Percentiles rank a stretch among this genome's conserved stretches.
These are phyloP conservation scores for Acanthaster planci DNA, from an alignment of 35 echinoderm and acorn worm species.

Conservation along the genomic window DNA sequence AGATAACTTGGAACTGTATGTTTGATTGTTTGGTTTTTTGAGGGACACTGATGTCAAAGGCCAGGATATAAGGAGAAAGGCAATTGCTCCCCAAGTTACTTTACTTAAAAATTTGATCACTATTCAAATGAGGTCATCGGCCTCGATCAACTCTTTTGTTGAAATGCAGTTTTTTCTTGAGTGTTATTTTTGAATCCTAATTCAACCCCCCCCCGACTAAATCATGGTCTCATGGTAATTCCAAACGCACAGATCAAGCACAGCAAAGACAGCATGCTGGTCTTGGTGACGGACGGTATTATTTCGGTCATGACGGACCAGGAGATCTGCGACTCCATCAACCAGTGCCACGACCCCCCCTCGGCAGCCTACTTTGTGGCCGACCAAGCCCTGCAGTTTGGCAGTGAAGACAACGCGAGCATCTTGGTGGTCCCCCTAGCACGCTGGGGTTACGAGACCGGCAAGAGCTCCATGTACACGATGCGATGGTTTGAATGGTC, in stretches of 20 bases:
- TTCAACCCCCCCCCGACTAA: too few species aligned
- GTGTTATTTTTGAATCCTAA: too few species aligned
- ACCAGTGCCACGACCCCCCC: slow-evolving; percentile 55
- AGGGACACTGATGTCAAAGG: too few species aligned
- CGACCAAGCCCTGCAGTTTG: slow-evolving; percentile 94
- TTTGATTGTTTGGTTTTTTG: too few species aligned
- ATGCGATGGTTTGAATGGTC: slow-evolving; percentile 65
- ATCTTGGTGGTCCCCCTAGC: slow-evolving; percentile 77
- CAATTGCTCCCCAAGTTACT: too few species aligned
- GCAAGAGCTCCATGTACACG: slow-evolving; percentile 36
- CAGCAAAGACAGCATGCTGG: slow-evolving; percentile 77
- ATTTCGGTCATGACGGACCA: slow-evolving; percentile 93
- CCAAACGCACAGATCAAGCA: slow-evolving; percentile 69
- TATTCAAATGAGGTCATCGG: too few species aligned
- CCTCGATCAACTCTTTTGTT: too few species aligned
- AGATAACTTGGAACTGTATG: too few species aligned
- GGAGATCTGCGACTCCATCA: slow-evolving; percentile 85
- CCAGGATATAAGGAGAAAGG: too few species aligned
- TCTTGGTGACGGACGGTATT: slow-evolving; percentile 86
- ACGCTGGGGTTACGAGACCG: slow-evolving; percentile 77
- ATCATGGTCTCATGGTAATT: too few species aligned
- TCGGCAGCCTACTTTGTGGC: slow-evolving; percentile 74
- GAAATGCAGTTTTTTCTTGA: too few species aligned
- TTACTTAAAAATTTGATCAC: too few species aligned
- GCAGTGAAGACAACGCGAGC: slow-evolving; percentile 94